These are phyloP conservation scores for Clarias platycephalus DNA, from an alignment of 2,797 vertebrate genomes.

Conservation along the genomic window DNA sequence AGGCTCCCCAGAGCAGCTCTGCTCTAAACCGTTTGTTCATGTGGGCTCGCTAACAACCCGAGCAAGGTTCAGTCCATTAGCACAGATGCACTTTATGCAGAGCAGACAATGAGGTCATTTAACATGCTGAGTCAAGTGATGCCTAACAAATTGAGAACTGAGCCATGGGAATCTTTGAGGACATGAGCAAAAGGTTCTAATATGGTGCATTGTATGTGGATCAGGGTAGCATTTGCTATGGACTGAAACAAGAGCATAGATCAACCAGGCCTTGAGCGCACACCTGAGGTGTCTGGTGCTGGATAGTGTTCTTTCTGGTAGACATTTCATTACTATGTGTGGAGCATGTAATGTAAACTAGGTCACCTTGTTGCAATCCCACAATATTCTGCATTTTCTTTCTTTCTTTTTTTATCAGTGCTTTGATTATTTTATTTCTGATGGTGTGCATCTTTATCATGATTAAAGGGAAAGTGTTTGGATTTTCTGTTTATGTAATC, in stretches of 20 bases:
- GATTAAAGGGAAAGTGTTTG: not conserved
- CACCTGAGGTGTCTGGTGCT: not conserved
- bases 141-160: slow-evolving; percentile 49
- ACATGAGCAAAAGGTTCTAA: slow-evolving; percentile 18
- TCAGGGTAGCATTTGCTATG: slow-evolving; percentile 10
- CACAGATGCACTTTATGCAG: slow-evolving; percentile 34
- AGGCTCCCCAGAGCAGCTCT: not conserved
- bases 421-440: slow-evolving; percentile 3
- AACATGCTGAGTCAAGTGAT: slow-evolving; percentile 33
- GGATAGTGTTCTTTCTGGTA: not conserved
- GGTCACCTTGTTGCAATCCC: not conserved
- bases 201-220: slow-evolving; percentile 3
- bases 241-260: slow-evolving; percentile 4
- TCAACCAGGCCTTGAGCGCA: slow-evolving; percentile 10
- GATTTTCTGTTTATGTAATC: not conserved
- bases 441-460: not conserved
- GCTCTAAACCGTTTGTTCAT: slow-evolving; percentile 25
- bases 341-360: not conserved
- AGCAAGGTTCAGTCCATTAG: slow-evolving; percentile 30
- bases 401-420: too few species aligned
- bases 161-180: slow-evolving; percentile 34
- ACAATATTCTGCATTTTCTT: not conserved
- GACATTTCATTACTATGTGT: not conserved
- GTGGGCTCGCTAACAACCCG: slow-evolving; percentile 15
- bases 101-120: slow-evolving; percentile 49